Evolutionary conservation across 2,888 invertebrate species (phyloP).

Genomic region (Lamellibrachia satsuma): DNA sequence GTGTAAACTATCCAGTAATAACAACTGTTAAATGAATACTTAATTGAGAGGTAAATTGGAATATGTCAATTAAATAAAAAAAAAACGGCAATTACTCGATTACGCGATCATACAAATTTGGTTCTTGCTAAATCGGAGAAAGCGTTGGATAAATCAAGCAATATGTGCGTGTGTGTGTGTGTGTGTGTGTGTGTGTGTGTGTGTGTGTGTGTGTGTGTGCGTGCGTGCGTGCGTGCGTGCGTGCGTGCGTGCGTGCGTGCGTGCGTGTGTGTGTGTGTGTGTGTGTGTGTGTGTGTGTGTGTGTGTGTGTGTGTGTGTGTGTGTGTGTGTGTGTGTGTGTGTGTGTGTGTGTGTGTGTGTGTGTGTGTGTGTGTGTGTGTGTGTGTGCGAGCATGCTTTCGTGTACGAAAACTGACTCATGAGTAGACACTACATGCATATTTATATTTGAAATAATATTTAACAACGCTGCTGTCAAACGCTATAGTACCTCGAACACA

Average conservation of each 20-base stretch:
- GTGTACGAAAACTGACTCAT: neutral
- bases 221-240: neutral
- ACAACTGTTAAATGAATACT: no score
- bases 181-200: neutral
- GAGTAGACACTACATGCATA: no score
- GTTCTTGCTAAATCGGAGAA: no score
- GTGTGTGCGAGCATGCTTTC: neutral
- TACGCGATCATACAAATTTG: no score
- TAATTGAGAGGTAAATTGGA: no score
- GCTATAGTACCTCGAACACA: constrained; percentile 5
- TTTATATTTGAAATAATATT: no score
- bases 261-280: no score
- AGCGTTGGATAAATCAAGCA: no score
- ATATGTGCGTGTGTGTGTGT: neutral
- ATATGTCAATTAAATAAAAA: no score
- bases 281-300: neutral
- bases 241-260: no score
- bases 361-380: neutral
- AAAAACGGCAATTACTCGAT: no score
- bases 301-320: neutral
- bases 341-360: neutral
- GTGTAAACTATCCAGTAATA: no score
- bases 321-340: neutral
- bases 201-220: neutral
- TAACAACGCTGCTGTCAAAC: neutral